A percentile compares a stretch with the other conserved stretches of the same genome.
Conservation (phyloP, 2,888 invertebrate genomes). For the Tineola bisselliella region DNA sequence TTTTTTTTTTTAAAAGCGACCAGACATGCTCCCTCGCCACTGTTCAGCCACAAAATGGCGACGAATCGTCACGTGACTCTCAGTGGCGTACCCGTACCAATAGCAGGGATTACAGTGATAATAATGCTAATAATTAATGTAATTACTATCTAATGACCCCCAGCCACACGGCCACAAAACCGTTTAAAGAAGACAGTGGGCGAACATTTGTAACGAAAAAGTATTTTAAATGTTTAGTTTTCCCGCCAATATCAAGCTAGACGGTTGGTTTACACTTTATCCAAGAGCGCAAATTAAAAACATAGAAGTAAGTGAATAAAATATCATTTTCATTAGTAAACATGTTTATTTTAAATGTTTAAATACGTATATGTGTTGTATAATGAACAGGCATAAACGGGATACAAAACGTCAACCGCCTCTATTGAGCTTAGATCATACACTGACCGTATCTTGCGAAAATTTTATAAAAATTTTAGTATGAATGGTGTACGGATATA, state of each 20-base stretch:
- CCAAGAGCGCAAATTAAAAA: no score
- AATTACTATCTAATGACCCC: background rate
- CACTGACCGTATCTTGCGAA: no score
- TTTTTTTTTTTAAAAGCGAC: background rate
- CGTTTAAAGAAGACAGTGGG: no score
- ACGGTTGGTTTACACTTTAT: background rate
- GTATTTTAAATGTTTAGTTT: background rate
- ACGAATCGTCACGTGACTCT: constrained; percentile 41
- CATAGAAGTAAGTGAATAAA: no score
- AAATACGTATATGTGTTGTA: no score
- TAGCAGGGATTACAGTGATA: background rate
- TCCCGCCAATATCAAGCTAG: background rate
- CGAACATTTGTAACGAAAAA: background rate
- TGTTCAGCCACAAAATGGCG: constrained; percentile 51
- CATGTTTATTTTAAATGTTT: no score
- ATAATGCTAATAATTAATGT: background rate
- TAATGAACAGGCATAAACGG: no score
- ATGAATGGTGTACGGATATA: no score
- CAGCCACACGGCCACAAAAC: background rate
- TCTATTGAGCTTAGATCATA: no score
- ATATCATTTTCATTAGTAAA: no score
- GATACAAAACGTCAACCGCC: no score
- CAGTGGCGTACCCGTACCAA: constrained; percentile 16
- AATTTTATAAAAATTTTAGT: no score
- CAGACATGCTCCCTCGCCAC: constrained; percentile 29